These are phyloP conservation scores for Sigmodon hispidus DNA, from an alignment of 2,113 vertebrate genomes.

Conservation along the genomic window DNA sequence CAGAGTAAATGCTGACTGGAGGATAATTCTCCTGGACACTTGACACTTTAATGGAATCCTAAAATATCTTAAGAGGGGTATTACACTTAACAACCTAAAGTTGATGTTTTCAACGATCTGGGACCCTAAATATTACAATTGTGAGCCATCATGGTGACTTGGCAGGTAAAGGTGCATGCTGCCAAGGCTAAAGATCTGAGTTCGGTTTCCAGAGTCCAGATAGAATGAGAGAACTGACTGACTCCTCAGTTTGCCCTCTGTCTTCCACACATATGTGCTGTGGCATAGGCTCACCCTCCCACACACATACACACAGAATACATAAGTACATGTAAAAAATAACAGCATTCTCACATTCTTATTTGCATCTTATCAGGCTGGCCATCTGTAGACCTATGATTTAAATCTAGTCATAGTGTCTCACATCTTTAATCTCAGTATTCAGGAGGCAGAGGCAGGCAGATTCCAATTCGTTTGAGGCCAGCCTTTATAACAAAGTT, in stretches of 20 bases:
- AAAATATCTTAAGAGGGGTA: background rate
- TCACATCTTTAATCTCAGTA: background rate
- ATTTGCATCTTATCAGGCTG: background rate
- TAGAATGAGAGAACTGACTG: background rate
- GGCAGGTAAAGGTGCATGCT: background rate
- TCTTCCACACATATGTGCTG: background rate
- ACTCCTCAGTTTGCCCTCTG: too few relatives aligned
- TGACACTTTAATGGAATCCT: background rate
- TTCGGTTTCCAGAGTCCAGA: background rate
- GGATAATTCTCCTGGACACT: background rate
- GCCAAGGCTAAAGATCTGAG: background rate
- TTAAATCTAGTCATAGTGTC: background rate
- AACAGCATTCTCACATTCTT: background rate
- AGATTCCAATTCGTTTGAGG: background rate
- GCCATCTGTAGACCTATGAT: background rate
- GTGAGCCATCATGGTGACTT: background rate
- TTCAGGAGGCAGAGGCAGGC: background rate
- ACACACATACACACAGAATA: background rate
- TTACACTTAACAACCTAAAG: background rate
- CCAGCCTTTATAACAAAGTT: background rate
- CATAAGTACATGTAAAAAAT: background rate
- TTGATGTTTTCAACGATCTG: background rate
- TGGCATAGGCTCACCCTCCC: background rate
- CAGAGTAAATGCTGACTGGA: accelerated
- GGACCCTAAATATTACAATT: background rate